Conservation (phyloP, 1,140 invertebrate genomes). For the Lutraria rhynchaena region DNA sequence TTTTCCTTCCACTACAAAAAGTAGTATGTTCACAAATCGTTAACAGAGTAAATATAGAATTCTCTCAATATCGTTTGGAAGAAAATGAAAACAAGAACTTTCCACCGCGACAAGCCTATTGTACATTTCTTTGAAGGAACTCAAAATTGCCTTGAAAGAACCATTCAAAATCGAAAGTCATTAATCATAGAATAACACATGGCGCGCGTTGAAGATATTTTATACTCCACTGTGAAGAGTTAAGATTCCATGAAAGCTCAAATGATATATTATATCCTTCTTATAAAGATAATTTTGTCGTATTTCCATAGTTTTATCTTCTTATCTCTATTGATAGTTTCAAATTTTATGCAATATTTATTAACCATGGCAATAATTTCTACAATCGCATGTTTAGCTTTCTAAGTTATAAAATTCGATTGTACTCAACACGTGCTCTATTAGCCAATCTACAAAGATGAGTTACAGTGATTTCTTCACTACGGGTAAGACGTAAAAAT, state of each 20-base stretch:
- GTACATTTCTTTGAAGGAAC: background rate
- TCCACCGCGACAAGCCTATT: constrained; percentile 23
- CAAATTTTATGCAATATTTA: constrained; percentile 49
- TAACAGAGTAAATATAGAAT: no score
- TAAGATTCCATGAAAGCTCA: constrained; percentile 33
- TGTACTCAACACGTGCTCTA: constrained; percentile 26
- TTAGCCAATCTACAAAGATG: background rate
- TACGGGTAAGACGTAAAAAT: no score
- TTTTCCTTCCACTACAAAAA: no score
- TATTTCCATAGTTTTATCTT: constrained; percentile 37
- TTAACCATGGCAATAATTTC: constrained; percentile 35
- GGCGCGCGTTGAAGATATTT: constrained; percentile 29
- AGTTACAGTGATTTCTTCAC: background rate
- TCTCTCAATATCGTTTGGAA: no score
- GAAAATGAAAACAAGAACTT: constrained; percentile 24
- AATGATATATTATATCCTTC: constrained; percentile 35
- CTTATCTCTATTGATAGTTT: constrained; percentile 30
- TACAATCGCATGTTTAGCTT: constrained; percentile 1
- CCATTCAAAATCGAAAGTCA: constrained; percentile 26
- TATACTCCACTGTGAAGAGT: background rate
- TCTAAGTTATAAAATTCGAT: no score
- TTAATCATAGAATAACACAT: constrained; percentile 35
- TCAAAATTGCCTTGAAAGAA: background rate
- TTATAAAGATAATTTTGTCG: constrained; percentile 33
- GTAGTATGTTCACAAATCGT: no score